Percentiles rank a stretch among this genome's conserved stretches.
These are phyloP conservation scores for Hippocampus mohnikei DNA, from an alignment of 2,113 vertebrate species.

Conservation along the genomic window DNA sequence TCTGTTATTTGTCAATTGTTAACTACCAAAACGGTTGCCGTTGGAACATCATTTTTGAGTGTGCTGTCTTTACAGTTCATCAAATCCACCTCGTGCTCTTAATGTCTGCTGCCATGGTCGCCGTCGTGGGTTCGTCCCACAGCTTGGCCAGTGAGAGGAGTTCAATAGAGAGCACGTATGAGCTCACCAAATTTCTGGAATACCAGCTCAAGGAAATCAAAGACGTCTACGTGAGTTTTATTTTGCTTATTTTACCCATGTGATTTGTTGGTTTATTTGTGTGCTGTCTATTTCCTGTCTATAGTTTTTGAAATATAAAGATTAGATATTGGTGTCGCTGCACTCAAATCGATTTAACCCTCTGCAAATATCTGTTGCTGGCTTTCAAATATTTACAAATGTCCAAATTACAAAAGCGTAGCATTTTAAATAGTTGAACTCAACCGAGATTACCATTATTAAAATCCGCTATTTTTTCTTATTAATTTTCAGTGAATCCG, in stretches of 20 bases:
- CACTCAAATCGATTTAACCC: background rate
- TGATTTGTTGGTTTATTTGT: background rate
- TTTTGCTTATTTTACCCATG: background rate
- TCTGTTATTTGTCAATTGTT: slow-evolving; percentile 8
- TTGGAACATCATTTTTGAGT: slow-evolving; percentile 29
- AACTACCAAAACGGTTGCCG: slow-evolving; percentile 24
- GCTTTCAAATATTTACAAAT: background rate
- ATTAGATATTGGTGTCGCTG: no score
- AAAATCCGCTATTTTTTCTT: background rate
- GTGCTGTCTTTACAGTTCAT: slow-evolving; percentile 44
- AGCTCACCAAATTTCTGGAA: slow-evolving; percentile 95
- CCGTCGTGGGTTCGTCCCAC: slow-evolving; percentile 76
- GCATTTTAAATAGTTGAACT: background rate
- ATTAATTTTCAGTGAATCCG: background rate
- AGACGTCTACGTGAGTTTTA: slow-evolving; percentile 85
- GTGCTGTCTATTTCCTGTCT: background rate
- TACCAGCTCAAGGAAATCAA: slow-evolving; percentile 93
- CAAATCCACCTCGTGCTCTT: slow-evolving; percentile 75
- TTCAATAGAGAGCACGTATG: slow-evolving; percentile 93
- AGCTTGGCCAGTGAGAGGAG: slow-evolving; percentile 79
- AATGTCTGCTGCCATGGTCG: slow-evolving; percentile 77
- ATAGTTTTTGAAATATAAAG: background rate
- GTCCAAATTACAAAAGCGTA: background rate
- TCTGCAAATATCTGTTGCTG: background rate
- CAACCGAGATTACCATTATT: background rate